These are phyloP conservation scores for Herpailurus yagouaroundi DNA, from an alignment of 2,113 vertebrate genomes.

Conservation along the genomic window DNA sequence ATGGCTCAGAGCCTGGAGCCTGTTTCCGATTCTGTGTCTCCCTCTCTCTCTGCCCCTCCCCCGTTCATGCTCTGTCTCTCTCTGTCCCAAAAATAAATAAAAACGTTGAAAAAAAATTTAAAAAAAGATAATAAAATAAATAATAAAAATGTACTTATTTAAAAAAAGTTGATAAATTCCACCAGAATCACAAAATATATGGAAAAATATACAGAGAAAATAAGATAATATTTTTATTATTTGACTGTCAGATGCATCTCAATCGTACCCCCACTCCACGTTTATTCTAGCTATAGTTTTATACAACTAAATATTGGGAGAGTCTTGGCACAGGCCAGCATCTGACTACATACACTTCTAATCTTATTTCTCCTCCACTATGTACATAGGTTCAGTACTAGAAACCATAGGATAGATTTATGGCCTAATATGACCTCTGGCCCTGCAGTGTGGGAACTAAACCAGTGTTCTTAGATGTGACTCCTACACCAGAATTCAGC, in stretches of 20 bases:
- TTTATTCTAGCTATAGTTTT: not conserved
- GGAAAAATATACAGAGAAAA: not conserved
- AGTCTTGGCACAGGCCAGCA: not conserved
- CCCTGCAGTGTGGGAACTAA: not conserved
- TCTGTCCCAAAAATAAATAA: too few species aligned
- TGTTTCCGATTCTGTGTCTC: too few species aligned
- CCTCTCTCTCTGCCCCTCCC: too few species aligned
- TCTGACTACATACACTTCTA: not conserved
- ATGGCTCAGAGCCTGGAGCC: too few species aligned
- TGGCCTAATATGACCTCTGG: not conserved
- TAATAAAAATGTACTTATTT: not conserved
- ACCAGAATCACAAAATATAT: not conserved
- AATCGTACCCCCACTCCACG: not conserved
- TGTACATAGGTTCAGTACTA: not conserved
- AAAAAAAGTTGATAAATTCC: not conserved
- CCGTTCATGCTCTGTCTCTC: too few species aligned
- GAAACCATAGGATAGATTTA: not conserved
- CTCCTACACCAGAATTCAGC: not conserved
- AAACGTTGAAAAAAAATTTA: too few species aligned
- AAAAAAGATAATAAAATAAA: not conserved
- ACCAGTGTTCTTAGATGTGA: not conserved
- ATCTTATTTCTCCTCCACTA: not conserved
- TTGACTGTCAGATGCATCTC: not conserved
- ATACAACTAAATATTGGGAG: not conserved
- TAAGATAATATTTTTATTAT: not conserved